Conservation (phyloP, 53 echinoderm and acorn worm species). For the Crossaster papposus region DNA sequence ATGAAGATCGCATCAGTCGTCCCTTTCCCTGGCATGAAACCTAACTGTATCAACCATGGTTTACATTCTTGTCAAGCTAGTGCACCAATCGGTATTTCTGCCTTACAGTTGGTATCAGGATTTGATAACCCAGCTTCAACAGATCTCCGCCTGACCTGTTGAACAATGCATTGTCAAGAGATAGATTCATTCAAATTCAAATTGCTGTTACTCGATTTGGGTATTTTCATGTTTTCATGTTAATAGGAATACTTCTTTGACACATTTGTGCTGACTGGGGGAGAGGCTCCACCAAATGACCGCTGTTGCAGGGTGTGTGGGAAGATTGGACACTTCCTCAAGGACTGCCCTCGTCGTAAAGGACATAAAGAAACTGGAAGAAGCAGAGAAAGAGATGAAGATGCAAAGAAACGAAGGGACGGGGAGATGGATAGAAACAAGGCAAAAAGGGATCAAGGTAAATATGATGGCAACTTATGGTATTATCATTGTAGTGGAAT, state of each 20-base stretch:
- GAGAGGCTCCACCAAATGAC: slow-evolving; percentile 85
- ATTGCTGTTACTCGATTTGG: no score
- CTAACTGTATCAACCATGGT: no score
- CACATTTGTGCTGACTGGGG: slow-evolving; percentile 68
- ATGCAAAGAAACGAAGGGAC: slow-evolving; percentile 13
- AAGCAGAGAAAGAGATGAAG: slow-evolving; percentile 31
- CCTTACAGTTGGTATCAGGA: no score
- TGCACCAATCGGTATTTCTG: no score
- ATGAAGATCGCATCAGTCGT: no score
- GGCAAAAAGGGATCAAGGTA: neutral
- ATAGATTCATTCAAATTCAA: no score
- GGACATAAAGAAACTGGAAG: slow-evolving; percentile 22
- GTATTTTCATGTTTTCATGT: neutral
- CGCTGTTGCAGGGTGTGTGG: slow-evolving; percentile 85
- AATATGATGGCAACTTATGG: no score
- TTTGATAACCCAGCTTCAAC: no score
- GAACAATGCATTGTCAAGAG: no score
- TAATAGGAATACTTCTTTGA: slow-evolving; percentile 77
- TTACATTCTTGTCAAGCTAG: no score
- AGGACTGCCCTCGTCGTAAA: slow-evolving; percentile 77
- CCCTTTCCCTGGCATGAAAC: no score
- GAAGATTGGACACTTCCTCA: slow-evolving; percentile 92
- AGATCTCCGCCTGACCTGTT: no score
- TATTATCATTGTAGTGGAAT: neutral
- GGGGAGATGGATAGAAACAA: neutral